A percentile compares a stretch with the other conserved stretches of the same genome.
Conservation (phyloP, 2,113 vertebrate species). For the Gavialis gangeticus region DNA sequence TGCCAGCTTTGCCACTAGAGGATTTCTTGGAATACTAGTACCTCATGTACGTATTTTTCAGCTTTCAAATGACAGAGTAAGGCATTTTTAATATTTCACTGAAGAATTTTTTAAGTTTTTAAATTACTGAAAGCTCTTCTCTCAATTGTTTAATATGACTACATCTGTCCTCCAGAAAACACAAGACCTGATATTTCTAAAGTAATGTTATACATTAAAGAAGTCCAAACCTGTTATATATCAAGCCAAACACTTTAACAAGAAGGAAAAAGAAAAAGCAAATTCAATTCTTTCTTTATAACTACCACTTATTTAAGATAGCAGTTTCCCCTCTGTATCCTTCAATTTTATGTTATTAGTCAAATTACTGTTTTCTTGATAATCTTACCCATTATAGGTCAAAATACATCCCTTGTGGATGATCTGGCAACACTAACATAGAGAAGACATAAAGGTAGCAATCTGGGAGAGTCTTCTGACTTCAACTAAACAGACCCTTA, state of each 20-base stretch:
- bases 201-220: neutral
- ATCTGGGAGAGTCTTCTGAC: neutral
- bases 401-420: neutral
- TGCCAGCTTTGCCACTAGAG: neutral
- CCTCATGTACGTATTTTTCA: neutral
- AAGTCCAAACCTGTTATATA: slow-evolving; percentile 3
- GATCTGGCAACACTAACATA: slow-evolving; percentile 5
- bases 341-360: neutral
- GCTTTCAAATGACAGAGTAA: neutral
- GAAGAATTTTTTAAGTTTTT: neutral
- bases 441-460: neutral
- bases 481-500: slow-evolving; percentile 11
- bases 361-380: slow-evolving; percentile 19
- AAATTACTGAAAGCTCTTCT: neutral
- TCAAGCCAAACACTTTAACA: neutral
- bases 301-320: neutral
- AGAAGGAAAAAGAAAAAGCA: neutral
- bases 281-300: neutral
- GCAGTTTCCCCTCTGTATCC: neutral
- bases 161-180: slow-evolving; percentile 21
- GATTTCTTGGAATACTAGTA: neutral
- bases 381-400: neutral
- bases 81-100: neutral
- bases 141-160: neutral
- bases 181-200: slow-evolving; percentile 26